These are phyloP conservation scores for Cryptophagus acutangulus DNA, from an alignment of 2,888 invertebrate genomes.

Conservation along the genomic window DNA sequence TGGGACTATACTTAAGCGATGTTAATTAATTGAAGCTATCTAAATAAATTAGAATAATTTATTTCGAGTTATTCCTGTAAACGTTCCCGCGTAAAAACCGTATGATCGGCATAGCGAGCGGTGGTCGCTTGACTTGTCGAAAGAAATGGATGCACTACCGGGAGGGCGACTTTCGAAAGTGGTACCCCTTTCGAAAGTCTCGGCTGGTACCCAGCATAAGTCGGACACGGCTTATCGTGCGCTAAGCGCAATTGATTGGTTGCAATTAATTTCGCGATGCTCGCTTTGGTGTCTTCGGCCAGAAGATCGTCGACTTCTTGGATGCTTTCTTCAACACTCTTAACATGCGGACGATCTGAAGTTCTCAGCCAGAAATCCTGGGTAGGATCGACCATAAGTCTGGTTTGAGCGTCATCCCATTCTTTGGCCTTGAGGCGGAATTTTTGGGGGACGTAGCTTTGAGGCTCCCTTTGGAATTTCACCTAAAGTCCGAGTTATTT, in stretches of 20 bases:
- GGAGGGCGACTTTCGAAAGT: conserved; percentile 34
- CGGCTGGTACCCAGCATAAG: conserved; percentile 43
- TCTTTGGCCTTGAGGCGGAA: conserved; percentile 31
- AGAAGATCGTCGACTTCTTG: no score
- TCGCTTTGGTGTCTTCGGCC: no score
- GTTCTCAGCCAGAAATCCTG: conserved; percentile 39
- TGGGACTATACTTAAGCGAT: no score
- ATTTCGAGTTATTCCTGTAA: no score
- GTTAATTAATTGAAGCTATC: no score
- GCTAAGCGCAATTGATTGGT: conserved; percentile 39
- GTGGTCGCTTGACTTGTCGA: conserved; percentile 41
- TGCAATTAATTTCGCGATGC: conserved; percentile 37
- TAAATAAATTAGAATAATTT: no score
- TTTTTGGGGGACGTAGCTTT: conserved; percentile 31
- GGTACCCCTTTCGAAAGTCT: conserved; percentile 34
- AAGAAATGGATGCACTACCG: conserved; percentile 39
- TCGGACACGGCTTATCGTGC: conserved; percentile 40
- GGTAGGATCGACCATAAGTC: conserved; percentile 38
- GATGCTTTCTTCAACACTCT: no score
- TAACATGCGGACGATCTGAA: no score
- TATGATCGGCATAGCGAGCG: no score
- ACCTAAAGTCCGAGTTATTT: conserved; percentile 24
- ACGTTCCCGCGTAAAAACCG: no score
- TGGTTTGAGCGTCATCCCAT: conserved; percentile 43
- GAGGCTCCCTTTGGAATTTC: conserved; percentile 26